Evolutionary conservation across 2,113 vertebrate genomes (phyloP).

Genomic region (Antechinus flavipes): DNA sequence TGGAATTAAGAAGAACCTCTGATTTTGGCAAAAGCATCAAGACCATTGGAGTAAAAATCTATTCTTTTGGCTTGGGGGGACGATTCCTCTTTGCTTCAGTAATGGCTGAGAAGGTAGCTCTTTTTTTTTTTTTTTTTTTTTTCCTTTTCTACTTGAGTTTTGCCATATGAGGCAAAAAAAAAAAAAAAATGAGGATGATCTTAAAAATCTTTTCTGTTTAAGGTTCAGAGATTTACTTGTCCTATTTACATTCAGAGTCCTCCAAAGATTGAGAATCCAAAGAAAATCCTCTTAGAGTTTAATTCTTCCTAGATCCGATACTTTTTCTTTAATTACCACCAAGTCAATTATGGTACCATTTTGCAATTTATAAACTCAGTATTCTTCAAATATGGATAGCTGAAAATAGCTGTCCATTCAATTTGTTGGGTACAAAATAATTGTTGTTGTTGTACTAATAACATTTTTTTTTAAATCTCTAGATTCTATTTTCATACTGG

Average conservation of each 20-base stretch:
- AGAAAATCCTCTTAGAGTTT: background rate
- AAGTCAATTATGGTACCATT: background rate
- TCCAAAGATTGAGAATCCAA: background rate
- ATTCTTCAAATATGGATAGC: constrained; percentile 1
- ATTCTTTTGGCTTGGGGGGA: constrained; percentile 93
- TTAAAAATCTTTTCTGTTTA: background rate
- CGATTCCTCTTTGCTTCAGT: constrained; percentile 95
- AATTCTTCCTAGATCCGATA: background rate
- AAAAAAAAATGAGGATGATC: background rate
- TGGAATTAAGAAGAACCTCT: constrained; percentile 89
- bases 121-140: background rate
- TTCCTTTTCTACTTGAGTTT: background rate
- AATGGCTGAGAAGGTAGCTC: constrained; percentile 91
- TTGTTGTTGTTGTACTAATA: background rate
- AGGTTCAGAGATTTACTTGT: constrained; percentile 11
- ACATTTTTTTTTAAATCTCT: constrained; percentile 11
- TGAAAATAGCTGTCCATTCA: background rate
- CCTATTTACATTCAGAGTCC: constrained; percentile 8
- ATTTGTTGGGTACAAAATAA: background rate
- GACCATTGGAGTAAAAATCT: constrained; percentile 90
- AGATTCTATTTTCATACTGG: constrained; percentile 10
- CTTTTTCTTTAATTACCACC: background rate
- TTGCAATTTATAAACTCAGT: background rate
- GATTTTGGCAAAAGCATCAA: constrained; percentile 90
- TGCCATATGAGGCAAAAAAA: background rate